A percentile compares a stretch with the other conserved stretches of the same genome.
These are phyloP conservation scores for Agrochola macilenta DNA, from an alignment of 2,888 invertebrate species.

Conservation along the genomic window DNA sequence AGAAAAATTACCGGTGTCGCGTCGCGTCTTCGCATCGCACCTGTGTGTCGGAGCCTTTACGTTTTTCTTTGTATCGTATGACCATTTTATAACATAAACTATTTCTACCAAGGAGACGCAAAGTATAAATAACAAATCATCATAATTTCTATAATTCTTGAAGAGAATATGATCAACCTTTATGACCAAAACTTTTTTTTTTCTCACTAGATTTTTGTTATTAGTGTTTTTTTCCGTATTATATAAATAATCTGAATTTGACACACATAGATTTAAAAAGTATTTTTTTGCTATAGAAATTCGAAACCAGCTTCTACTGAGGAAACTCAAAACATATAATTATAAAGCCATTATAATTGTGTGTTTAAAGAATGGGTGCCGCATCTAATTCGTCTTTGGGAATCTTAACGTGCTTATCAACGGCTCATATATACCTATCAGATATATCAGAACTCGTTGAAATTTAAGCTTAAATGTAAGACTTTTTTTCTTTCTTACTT, in stretches of 20 bases:
- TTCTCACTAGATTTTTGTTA: too few species aligned
- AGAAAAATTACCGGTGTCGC: too few species aligned
- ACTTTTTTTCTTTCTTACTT: not conserved
- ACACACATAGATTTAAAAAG: not conserved
- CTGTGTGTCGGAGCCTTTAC: too few species aligned
- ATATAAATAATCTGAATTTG: not conserved
- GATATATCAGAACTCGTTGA: too few species aligned
- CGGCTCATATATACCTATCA: not conserved
- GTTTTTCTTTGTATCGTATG: not conserved
- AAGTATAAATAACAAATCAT: not conserved
- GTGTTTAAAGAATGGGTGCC: not conserved
- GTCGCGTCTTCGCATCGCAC: too few species aligned
- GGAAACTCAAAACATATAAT: not conserved
- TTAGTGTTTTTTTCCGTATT: too few species aligned
- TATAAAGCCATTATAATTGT: not conserved
- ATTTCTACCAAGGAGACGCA: not conserved
- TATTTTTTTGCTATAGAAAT: not conserved
- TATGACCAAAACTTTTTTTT: not conserved
- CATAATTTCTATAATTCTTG: not conserved
- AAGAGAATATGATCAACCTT: not conserved
- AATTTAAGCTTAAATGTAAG: not conserved
- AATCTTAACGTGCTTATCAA: not conserved
- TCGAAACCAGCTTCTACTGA: not conserved
- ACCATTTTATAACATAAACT: not conserved
- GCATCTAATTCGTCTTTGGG: not conserved